Evolutionary conservation across 2,888 invertebrate genomes (phyloP).

Genomic region (Andricus curvator): DNA sequence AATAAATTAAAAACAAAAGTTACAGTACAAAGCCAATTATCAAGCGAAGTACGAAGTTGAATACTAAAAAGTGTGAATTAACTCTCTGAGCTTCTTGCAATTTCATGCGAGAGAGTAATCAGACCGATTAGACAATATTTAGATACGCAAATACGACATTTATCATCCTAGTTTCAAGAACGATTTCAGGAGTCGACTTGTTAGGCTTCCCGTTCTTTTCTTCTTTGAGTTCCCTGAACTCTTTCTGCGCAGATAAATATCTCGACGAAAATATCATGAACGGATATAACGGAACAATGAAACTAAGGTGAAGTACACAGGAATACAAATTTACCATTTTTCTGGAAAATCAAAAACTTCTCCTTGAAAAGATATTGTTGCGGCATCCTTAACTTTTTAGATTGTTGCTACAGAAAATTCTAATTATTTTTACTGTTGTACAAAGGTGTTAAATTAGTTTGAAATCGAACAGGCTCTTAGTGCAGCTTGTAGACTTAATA

Average conservation of each 20-base stretch:
- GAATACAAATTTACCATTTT: constrained; percentile 3
- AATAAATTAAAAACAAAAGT: neutral
- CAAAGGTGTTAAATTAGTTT: constrained; percentile 19
- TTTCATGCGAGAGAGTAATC: constrained; percentile 51
- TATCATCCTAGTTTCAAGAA: constrained; percentile 15
- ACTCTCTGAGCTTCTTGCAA: constrained; percentile 55
- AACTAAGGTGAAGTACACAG: neutral
- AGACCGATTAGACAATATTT: constrained; percentile 60
- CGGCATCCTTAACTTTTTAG: neutral
- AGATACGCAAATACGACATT: constrained; percentile 50
- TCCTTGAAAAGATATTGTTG: neutral
- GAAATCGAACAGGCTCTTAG: neutral
- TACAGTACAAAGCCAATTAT: neutral
- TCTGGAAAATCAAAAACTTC: neutral
- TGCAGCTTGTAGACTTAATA: constrained; percentile 11
- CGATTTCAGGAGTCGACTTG: neutral
- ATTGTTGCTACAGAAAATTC: neutral
- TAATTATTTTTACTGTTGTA: neutral
- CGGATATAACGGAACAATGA: neutral
- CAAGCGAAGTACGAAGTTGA: neutral
- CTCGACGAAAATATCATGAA: constrained; percentile 15
- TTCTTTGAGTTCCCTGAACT: constrained; percentile 21
- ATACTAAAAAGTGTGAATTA: constrained; percentile 22
- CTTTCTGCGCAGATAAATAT: constrained; percentile 7
- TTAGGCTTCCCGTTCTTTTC: constrained; percentile 10